Base-by-base conservation (phyloP, 2,113 vertebrate genomes). In the Engraulis encrasicolus region DNA sequence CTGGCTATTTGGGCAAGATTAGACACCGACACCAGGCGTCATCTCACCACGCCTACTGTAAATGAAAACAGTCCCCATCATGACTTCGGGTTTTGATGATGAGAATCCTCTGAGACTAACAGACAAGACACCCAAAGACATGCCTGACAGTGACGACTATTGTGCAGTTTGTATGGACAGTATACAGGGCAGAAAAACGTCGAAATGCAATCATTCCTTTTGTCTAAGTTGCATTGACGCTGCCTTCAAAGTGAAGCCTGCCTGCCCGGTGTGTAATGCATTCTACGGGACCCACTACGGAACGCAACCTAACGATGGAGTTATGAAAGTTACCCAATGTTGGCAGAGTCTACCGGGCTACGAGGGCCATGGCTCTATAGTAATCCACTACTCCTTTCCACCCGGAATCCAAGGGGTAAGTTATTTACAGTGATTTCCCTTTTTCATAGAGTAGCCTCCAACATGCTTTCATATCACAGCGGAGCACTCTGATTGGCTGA, bases 211-310 rank as follows among this genome's bases (percentile, higher is more conserved):
- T 1, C 89, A 92, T 71, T 90, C 88, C 0, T 93, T 91, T 14
- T 92, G 91, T 84, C 71, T 87, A 0, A 81, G 78, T 0, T 93
- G 91, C 19, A 86, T 92, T 34, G 88, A 92, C 37, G 52, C 78
- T 0, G 79, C 88, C 0, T 93, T 92, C 58, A 87, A 31, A n/a
- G 54, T 50, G 0, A 91, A 90, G 6, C 91, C 90, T 0, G 90
- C 90, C 0, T 92, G 90, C 83, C 90, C 92, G 20, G 77, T 91
- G 61, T 92, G 91, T 80, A 90, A 91, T 86, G 90, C 87, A 14
- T 91, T 81, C 78, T 45, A 91, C 84, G 91, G 90, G 1, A 78
- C 87, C 18, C 87, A 92, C 88, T 82, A 15, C 0, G 88, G 90
- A 2, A 90, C 61, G 0, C 92, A 92, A 83, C 90, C 88, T 11